A percentile compares a stretch with the other conserved stretches of the same genome.
Conservation (phyloP, 2,888 invertebrate genomes). For the Odontocerum albicorne region DNA sequence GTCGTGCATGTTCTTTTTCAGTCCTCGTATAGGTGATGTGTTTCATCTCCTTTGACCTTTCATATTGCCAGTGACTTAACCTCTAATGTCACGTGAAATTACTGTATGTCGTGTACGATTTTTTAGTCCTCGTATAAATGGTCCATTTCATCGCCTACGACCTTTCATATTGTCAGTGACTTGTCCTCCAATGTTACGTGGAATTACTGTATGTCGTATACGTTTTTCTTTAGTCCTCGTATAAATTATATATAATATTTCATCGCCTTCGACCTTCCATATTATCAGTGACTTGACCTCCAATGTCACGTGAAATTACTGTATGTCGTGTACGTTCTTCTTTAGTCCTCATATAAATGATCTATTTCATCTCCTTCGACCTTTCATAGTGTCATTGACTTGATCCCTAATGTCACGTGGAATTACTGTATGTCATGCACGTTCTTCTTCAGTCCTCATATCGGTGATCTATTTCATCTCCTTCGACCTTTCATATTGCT, state of each 20-base stretch:
- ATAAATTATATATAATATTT: constrained; percentile 1
- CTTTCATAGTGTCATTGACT: too few relatives aligned
- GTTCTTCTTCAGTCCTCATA: not conserved
- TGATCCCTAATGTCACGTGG: too few relatives aligned
- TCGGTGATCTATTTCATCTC: constrained; percentile 5
- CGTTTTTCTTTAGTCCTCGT: not conserved
- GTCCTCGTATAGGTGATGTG: not conserved
- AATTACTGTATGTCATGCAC: not conserved
- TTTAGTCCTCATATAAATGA: constrained; percentile 1
- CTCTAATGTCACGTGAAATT: too few relatives aligned
- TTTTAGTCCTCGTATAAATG: constrained; percentile 2
- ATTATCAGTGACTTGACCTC: too few relatives aligned
- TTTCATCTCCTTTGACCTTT: constrained; percentile 8
- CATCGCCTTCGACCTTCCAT: constrained; percentile 5
- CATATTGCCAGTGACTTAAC: too few relatives aligned
- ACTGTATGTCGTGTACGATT: not conserved
- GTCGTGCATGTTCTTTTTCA: not conserved
- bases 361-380: constrained; percentile 4
- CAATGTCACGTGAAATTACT: too few relatives aligned
- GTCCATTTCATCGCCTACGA: constrained; percentile 4
- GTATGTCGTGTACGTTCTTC: not conserved
- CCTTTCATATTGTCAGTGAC: too few relatives aligned
- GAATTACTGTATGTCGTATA: not conserved
- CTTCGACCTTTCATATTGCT: too few relatives aligned
- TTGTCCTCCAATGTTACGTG: too few relatives aligned